phyloP scores from a whole-genome alignment of 2,113 vertebrate species.

The Ammodytes marinus region DNA sequence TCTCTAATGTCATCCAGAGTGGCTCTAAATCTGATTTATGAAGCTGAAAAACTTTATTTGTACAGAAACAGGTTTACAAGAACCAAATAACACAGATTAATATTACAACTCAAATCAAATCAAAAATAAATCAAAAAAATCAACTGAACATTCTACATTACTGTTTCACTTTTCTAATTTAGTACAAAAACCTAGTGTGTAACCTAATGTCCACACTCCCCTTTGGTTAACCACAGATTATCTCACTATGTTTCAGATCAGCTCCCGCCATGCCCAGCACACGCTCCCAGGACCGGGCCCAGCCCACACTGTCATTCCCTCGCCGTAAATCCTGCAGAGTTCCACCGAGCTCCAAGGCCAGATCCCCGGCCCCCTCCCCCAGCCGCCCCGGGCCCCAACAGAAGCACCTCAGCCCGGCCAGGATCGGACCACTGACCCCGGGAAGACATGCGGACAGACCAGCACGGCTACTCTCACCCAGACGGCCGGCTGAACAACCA shows the following conservation, averaged over 20 bases:
- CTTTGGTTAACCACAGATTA: too few relatives aligned
- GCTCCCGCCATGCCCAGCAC: constrained; percentile 86
- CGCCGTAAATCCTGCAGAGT: constrained; percentile 83
- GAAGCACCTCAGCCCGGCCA: background rate
- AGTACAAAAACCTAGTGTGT: too few relatives aligned
- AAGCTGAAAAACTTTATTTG: too few relatives aligned
- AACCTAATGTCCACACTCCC: too few relatives aligned
- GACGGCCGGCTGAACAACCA: accelerated
- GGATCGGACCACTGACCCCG: constrained; percentile 1
- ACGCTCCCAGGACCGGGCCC: constrained; percentile 83
- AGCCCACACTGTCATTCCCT: constrained; percentile 89
- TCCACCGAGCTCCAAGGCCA: constrained; percentile 37
- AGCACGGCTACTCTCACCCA: background rate
- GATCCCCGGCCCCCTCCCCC: background rate
- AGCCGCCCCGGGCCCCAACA: background rate
- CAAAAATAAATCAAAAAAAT: too few relatives aligned
- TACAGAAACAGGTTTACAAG: too few relatives aligned
- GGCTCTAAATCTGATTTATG: too few relatives aligned
- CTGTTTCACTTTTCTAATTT: too few relatives aligned
- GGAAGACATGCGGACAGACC: accelerated
- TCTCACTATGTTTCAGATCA: background rate
- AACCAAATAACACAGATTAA: too few relatives aligned
- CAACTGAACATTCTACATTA: too few relatives aligned
- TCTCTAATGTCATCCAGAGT: too few relatives aligned
- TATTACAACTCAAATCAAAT: too few relatives aligned